These are phyloP conservation scores for Heterotilapia buettikoferi DNA, from an alignment of 2,113 vertebrate species.

Conservation along the genomic window DNA sequence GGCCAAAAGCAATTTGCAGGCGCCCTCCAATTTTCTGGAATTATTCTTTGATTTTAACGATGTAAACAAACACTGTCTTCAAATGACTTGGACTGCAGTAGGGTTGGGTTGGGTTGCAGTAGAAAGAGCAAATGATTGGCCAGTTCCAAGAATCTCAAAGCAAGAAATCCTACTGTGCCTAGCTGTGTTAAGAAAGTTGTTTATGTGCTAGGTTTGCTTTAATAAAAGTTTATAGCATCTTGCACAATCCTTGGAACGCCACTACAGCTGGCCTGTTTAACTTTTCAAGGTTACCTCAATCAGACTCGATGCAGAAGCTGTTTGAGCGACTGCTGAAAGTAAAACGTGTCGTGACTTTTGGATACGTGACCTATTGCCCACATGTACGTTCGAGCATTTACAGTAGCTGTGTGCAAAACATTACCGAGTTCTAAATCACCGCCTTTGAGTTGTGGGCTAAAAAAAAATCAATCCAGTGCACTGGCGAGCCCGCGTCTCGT, in stretches of 20 bases:
- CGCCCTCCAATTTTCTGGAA: conserved; percentile 54
- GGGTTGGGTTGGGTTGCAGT: neutral
- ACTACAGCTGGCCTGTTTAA: neutral
- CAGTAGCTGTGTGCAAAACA: neutral
- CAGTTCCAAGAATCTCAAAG: neutral
- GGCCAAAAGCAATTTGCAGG: conserved; percentile 58
- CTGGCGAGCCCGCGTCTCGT: neutral
- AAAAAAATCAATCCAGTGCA: conserved; percentile 16
- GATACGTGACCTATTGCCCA: neutral
- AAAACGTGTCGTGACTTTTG: neutral
- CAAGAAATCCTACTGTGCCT: neutral
- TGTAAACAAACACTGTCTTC: conserved; percentile 45
- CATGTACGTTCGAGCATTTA: neutral
- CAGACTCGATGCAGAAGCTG: neutral
- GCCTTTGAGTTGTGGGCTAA: neutral
- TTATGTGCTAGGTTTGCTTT: neutral
- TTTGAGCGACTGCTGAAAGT: neutral
- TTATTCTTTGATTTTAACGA: conserved; percentile 59
- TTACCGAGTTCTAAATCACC: neutral
- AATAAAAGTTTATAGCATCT: neutral
- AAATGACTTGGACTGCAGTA: conserved; percentile 21
- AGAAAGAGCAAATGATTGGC: neutral
- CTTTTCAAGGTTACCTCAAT: neutral
- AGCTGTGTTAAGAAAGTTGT: conserved; percentile 17
- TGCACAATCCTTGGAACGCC: neutral